Evolutionary conservation across 2,113 vertebrate genomes (phyloP), one percentile per base, ranked within the genome.

Genomic region (Oryzias melastigma): DNA sequence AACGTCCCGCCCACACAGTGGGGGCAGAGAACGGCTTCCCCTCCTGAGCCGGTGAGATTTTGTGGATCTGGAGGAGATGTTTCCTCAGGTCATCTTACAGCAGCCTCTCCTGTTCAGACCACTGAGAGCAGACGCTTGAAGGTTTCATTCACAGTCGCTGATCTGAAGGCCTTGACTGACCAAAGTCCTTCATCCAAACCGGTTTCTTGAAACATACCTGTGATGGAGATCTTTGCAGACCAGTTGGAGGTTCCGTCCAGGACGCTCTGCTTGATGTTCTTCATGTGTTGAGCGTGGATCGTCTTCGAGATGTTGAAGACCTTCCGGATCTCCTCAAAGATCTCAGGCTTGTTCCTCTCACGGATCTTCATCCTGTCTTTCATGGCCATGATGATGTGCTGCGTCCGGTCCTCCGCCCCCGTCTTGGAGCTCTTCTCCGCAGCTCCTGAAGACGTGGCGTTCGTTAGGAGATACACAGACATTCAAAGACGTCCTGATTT

Each of bases 291-390:
- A 3, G 84, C 88, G 17, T 99, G 97, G 44, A 90, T 69, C 78
- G 93, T 72, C 80, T 95, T 98, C 85, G 87, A 83, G 70, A 96
- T 66, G 44, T 59, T 75, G 64, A 99, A 99, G 49, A 98, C 92
- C 17, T 91, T 93, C 48, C 93, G 88, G 82, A 99, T 98, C 63
- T 95, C 91, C 61, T 98, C 96, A 22, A 99, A 99, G 77, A 98
- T 96, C 90, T 99, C 97, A 0, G 97, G 97, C 45, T 96, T 98
- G 91, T 98, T 99, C 63, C 96, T 91, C 84, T 99, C 97, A 0
- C 97, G 92, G 72, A 98, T 98, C 83, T 98, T 99, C 97, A 99
- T 98, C 53, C 96, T 92, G 88, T 98, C 95, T 80, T 98, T 99
- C 95, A 99, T 97, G 24, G 97, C 94, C 88, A 94, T 96, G 86